Percentiles rank a stretch among this genome's conserved stretches.
phyloP scores from a whole-genome alignment of 2,797 vertebrate species.

The Enteromius trimaculatus region DNA sequence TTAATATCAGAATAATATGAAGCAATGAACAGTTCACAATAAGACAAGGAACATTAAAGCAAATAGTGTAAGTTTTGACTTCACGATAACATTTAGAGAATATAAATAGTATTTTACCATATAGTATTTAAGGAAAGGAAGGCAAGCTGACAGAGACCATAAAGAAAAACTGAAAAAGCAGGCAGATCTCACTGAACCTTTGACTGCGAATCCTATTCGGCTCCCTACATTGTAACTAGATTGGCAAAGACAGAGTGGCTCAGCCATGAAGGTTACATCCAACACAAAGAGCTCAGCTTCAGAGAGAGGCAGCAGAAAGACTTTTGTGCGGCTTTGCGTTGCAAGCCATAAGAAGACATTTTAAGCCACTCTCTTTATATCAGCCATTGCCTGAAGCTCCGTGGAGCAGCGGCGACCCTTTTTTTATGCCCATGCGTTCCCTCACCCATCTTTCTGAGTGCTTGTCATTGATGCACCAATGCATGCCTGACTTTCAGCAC shows the following conservation, averaged over 20 bases:
- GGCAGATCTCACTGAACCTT: constrained; percentile 37
- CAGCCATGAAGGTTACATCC: constrained; percentile 59
- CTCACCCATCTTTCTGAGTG: constrained; percentile 27
- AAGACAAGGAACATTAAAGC: not conserved
- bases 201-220: constrained; percentile 26
- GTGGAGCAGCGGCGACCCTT: constrained; percentile 33
- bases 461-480: constrained; percentile 44
- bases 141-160: not conserved
- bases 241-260: constrained; percentile 54
- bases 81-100: not conserved
- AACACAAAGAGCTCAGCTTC: constrained; percentile 50
- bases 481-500: constrained; percentile 46
- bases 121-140: not conserved
- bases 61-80: not conserved
- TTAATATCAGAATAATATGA: not conserved
- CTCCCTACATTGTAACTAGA: constrained; percentile 55
- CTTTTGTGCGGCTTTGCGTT: constrained; percentile 38
- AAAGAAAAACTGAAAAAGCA: not conserved
- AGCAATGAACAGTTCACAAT: not conserved
- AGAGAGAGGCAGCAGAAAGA: constrained; percentile 45
- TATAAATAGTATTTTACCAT: constrained; percentile 4
- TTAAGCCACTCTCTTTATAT: constrained; percentile 49
- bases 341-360: constrained; percentile 49
- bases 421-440: constrained; percentile 47
- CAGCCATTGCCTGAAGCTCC: constrained; percentile 42